Evolutionary conservation across 2,888 invertebrate species (phyloP), one percentile per base, ranked within the genome.

Genomic region (Hesperia comma): DNA sequence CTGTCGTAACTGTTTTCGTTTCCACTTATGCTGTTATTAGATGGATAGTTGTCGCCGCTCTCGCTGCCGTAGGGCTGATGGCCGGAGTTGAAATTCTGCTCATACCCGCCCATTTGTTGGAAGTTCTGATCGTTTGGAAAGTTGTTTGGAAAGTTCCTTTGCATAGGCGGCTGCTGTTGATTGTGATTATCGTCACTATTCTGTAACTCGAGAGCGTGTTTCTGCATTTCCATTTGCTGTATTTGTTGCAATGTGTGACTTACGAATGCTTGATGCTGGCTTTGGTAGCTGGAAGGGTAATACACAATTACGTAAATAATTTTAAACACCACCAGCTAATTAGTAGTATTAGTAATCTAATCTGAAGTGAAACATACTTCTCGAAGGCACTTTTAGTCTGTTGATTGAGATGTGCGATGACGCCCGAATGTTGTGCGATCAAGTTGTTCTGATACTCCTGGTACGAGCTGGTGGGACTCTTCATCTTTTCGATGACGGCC

Each of bases 201-300:
- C 76, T 83, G 93, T 87, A 92, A 79, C 93, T 95, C 95, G 41
- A 95, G 83, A 0, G 94, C 93, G 73, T 95, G 94, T 78, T 95
- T 96, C 82, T 97, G 97, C 83, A 96, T 95, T 81, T 97, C 97
- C 61, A 96, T 90, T 76, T 95, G 96, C 78, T 97, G 96, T 77
- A 98, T 97, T 86, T 98, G 98, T 81, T 97, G 96, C 87, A 96
- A 94, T 6, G 98, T 96, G 89, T 99, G 99, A 68, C 96, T 95
- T 12, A 98, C 97, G 84, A 98, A 99, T 12, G 98, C 97, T 86
- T 98, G 97, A 91, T 99, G 99, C 83, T 99, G 99, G 49, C 96
- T 95, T 90, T 98, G 96, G 80, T 98, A 97, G 77, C 95, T 96
- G 81, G 64, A 91, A 86, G 72, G 14, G 60, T 10, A 46, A 40